Conservation (phyloP, 2,888 invertebrate species). For the Eupithecia vulgata region DNA sequence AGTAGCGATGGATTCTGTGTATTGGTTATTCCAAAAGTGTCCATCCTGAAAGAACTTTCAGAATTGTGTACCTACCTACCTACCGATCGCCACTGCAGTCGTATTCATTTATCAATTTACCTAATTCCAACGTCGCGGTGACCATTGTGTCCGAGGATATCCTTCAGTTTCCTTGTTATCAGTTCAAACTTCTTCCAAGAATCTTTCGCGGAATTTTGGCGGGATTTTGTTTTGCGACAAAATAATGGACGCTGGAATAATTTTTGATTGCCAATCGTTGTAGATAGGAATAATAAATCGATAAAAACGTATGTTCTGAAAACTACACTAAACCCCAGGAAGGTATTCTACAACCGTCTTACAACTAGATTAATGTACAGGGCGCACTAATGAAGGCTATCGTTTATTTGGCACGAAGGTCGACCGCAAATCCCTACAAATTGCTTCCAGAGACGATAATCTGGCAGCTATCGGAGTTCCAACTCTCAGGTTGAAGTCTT, state of each 20-base stretch:
- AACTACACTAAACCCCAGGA: background rate
- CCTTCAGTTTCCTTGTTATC: background rate
- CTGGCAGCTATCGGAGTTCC: conserved; percentile 65
- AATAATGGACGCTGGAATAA: background rate
- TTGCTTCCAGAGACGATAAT: conserved; percentile 74
- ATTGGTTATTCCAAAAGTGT: conserved; percentile 2
- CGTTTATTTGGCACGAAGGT: conserved; percentile 63
- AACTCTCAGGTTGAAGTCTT: conserved; percentile 47
- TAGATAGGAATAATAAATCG: background rate
- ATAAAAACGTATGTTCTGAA: background rate
- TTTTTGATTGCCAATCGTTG: background rate
- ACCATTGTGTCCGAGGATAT: background rate
- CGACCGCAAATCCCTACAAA: conserved; percentile 76
- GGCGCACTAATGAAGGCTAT: conserved; percentile 60
- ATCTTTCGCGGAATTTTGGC: background rate
- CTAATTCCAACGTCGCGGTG: background rate
- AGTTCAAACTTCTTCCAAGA: background rate
- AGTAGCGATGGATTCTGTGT: background rate
- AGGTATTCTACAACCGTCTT: conserved; percentile 12
- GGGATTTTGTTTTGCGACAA: background rate
- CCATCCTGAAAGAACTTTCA: background rate
- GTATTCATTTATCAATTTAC: background rate
- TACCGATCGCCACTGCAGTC: background rate
- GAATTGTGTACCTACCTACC: background rate
- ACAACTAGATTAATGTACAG: conserved; percentile 42